Evolutionary conservation across 2,797 vertebrate genomes (phyloP), one percentile per base, ranked within the genome.

Genomic region (Notoglanidium macrostoma): DNA sequence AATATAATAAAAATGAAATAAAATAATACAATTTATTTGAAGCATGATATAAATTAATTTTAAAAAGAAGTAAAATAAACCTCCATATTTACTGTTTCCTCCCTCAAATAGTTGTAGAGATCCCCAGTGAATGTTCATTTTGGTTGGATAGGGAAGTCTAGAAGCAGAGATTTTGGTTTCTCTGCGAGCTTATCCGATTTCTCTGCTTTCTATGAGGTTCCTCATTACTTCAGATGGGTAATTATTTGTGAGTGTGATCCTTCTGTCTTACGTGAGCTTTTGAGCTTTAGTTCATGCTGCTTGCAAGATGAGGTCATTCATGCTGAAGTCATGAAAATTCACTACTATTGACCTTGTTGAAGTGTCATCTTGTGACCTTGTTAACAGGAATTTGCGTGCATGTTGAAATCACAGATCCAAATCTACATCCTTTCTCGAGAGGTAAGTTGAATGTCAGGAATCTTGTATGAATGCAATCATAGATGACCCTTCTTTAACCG

Each of bases 361-460:
- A 83, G 63, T 54, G 63, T 83, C 44, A 35, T 68, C 59, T 65
- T n/a, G 59, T 82, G 59, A 14, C 77, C 54, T 79, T 49, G 40
- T 14, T 46, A 65, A 46, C 40, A 81, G 59, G 14, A 81, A 46
- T 49, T 46, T 65, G 55, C 26, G 35, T 80, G 40, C 8, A 29
- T 81, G 19, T 29, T 81, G 23, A 61, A 61, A n/a, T 35, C n/a
- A 11, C 29, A 35, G 54, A 23, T 35, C 32, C 19, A 78, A 17
- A 78, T 32, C 29, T 21, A 35, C 26, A 51, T 17, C 14, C 74
- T 40, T 35, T 44, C 23, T 67, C 9, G 4, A 51, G 81, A 68
- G 10, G 26, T 68, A 70, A 19, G 29, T 14, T 70, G 11, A 5
- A 35, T 70, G 2, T 83, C 15, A 49, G 7, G 40, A 54, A 55